Evolutionary conservation across 2,113 vertebrate genomes (phyloP).

Genomic region (Carollia perspicillata): DNA sequence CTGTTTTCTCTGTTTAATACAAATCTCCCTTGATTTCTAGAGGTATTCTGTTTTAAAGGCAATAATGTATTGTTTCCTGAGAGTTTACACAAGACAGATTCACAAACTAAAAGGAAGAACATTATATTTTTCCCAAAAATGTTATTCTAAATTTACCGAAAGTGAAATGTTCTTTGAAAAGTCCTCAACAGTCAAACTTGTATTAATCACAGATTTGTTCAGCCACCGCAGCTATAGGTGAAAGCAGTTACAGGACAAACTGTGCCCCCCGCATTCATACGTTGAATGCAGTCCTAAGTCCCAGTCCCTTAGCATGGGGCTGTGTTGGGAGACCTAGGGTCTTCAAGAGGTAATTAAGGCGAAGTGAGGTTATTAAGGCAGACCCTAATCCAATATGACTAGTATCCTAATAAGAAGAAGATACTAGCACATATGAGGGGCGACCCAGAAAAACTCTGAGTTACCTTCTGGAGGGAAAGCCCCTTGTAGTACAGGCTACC

Average conservation of each 20-base stretch:
- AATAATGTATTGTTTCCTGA: neutral
- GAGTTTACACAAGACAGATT: neutral
- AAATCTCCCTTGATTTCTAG: neutral
- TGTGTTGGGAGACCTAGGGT: neutral
- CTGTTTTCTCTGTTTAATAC: neutral
- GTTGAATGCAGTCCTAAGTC: neutral
- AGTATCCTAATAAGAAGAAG: neutral
- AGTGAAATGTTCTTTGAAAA: neutral
- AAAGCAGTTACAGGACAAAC: neutral
- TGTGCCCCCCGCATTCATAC: neutral
- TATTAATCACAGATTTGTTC: neutral
- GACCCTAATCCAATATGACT: neutral
- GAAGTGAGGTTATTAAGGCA: neutral
- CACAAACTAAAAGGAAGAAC: neutral
- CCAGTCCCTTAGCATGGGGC: neutral
- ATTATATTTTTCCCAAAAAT: neutral
- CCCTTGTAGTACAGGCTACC: no score
- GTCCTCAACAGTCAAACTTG: neutral
- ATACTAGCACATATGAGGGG: neutral
- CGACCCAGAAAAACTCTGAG: no score
- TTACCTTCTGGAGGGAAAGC: no score
- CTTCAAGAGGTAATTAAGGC: neutral
- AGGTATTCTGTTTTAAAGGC: neutral
- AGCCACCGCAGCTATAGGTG: neutral
- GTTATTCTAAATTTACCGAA: neutral